Percentiles rank a stretch among this genome's conserved stretches.
These are phyloP conservation scores for Drosophila maculinotata DNA, from an alignment of 2,888 invertebrate genomes.

Conservation along the genomic window DNA sequence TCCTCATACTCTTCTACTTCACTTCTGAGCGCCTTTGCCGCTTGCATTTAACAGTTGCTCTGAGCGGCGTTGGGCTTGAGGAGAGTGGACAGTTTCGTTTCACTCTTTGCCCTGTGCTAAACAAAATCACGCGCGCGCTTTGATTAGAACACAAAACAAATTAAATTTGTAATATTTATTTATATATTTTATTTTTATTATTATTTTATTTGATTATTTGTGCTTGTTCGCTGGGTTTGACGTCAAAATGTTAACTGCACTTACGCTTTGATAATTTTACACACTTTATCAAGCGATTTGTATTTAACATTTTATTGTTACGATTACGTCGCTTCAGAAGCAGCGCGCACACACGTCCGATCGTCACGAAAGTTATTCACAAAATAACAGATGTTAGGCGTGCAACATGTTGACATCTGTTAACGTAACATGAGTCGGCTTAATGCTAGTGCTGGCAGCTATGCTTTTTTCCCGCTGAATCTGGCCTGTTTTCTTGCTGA, in stretches of 20 bases:
- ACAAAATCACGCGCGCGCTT: constrained; percentile 65
- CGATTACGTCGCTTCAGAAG: constrained; percentile 32
- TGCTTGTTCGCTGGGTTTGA: constrained; percentile 19
- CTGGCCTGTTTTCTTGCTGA: neutral
- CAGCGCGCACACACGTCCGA: constrained; percentile 62
- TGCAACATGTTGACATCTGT: constrained; percentile 15
- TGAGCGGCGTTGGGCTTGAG: neutral
- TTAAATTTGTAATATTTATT: constrained; percentile 22
- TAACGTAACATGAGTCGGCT: constrained; percentile 26
- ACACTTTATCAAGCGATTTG: constrained; percentile 47
- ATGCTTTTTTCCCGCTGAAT: constrained; percentile 23
- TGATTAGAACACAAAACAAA: constrained; percentile 61
- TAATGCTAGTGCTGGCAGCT: constrained; percentile 24
- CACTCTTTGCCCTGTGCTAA: constrained; percentile 51
- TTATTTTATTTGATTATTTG: neutral
- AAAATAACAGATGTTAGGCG: constrained; percentile 42
- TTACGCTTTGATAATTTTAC: constrained; percentile 32
- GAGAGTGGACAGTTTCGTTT: constrained; percentile 24
- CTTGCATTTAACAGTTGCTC: constrained; percentile 58
- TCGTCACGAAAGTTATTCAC: constrained; percentile 54
- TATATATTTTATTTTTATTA: constrained; percentile 9
- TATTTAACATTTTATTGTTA: constrained; percentile 25
- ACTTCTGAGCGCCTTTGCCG: constrained; percentile 46
- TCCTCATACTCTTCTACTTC: constrained; percentile 35
- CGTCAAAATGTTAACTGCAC: constrained; percentile 53